A percentile compares a stretch with the other conserved stretches of the same genome.
Evolutionary conservation across 1,140 invertebrate species (phyloP).

Genomic region (Cydia amplana): DNA sequence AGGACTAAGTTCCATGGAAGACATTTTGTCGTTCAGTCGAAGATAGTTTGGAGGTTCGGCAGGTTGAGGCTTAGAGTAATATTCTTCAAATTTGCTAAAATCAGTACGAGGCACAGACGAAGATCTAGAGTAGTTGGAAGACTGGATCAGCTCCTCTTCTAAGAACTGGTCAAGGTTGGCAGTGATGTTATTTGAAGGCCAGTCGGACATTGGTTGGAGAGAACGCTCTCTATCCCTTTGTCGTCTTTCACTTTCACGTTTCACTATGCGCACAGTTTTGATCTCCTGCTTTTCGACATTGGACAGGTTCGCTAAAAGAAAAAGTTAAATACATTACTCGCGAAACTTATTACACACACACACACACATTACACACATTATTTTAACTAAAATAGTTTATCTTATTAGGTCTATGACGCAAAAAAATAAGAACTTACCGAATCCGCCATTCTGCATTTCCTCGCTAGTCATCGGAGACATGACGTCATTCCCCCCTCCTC

Average conservation of each 20-base stretch:
- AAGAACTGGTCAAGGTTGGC: slow-evolving; percentile 80
- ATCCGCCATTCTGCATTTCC: slow-evolving; percentile 75
- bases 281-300: slow-evolving; percentile 93
- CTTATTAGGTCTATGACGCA: neutral
- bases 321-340: neutral
- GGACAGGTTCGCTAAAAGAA: slow-evolving; percentile 84
- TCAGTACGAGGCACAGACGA: slow-evolving; percentile 69
- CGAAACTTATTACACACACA: too few relatives aligned
- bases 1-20: slow-evolving; percentile 64
- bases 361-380: too few relatives aligned
- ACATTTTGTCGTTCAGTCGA: slow-evolving; percentile 54
- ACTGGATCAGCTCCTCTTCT: slow-evolving; percentile 77
- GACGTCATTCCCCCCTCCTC: slow-evolving; percentile 52
- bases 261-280: slow-evolving; percentile 96
- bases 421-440: slow-evolving; percentile 57
- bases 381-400: neutral
- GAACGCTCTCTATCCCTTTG: slow-evolving; percentile 86
- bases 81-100: slow-evolving; percentile 65
- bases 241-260: slow-evolving; percentile 92
- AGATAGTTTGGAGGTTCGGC: slow-evolving; percentile 52
- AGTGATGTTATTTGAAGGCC: slow-evolving; percentile 63
- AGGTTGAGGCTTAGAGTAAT: slow-evolving; percentile 55
- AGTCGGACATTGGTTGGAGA: slow-evolving; percentile 74
- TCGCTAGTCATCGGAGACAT: slow-evolving; percentile 73
- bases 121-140: slow-evolving; percentile 63